Conservation (phyloP, 2,888 invertebrate species). For the Calameuta filiformis region DNA sequence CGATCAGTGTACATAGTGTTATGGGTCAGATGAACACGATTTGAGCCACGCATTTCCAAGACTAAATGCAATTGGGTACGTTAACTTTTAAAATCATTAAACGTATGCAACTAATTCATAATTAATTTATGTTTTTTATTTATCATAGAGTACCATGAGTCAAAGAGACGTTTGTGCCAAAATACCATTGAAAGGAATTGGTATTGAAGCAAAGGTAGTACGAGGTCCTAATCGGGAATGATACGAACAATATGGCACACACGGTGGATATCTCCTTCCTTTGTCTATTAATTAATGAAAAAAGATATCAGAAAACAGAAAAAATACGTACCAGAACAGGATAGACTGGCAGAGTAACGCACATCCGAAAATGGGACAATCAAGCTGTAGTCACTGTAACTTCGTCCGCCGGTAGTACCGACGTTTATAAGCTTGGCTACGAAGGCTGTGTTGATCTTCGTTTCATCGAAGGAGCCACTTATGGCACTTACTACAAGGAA, state of each 20-base stretch:
- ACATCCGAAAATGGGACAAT: conserved; percentile 89
- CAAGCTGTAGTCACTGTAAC: conserved; percentile 88
- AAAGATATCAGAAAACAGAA: background rate
- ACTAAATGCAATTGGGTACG: conserved; percentile 76
- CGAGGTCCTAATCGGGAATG: conserved; percentile 91
- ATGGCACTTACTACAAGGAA: conserved; percentile 82
- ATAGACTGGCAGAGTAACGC: conserved; percentile 82
- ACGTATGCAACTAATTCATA: no score
- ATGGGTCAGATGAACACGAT: conserved; percentile 86
- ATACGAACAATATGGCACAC: conserved; percentile 87
- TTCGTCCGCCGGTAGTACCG: conserved; percentile 84
- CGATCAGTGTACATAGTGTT: conserved; percentile 78
- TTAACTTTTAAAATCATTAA: conserved; percentile 21
- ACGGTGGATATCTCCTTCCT: conserved; percentile 68
- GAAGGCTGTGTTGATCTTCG: no score
- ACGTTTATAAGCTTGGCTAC: conserved; percentile 81
- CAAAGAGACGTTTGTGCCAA: conserved; percentile 75
- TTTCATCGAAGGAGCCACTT: conserved; percentile 71
- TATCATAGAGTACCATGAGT: conserved; percentile 73
- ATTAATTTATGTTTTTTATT: background rate
- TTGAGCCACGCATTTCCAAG: conserved; percentile 80
- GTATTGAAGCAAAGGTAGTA: conserved; percentile 63
- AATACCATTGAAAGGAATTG: conserved; percentile 80
- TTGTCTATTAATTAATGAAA: background rate
- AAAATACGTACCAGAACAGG: conserved; percentile 62